These are phyloP conservation scores for Spea bombifrons DNA, from an alignment of 2,113 vertebrate genomes.

Conservation along the genomic window DNA sequence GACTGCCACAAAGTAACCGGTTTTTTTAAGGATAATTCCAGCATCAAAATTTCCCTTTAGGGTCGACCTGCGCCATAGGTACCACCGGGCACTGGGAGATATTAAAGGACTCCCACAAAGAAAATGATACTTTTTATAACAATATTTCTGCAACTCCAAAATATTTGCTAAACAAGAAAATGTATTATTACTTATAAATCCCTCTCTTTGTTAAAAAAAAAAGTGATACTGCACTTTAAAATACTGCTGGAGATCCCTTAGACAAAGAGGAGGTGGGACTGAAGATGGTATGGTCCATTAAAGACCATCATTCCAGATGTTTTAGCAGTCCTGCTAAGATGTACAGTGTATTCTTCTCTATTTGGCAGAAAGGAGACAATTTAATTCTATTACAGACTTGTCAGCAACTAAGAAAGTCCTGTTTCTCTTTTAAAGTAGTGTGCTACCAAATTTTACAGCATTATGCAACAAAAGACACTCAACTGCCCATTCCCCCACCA, in stretches of 20 bases:
- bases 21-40: background rate
- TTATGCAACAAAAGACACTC: constrained; percentile 35
- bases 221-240: constrained; percentile 47
- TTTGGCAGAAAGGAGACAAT: constrained; percentile 35
- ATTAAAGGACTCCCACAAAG: background rate
- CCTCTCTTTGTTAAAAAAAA: background rate
- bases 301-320: constrained; percentile 10
- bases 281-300: constrained; percentile 3
- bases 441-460: constrained; percentile 38
- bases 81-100: no score
- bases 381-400: constrained; percentile 34
- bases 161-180: constrained; percentile 26
- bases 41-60: no score
- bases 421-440: constrained; percentile 8
- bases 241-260: constrained; percentile 22
- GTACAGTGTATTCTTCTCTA: constrained; percentile 12
- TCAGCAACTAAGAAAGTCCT: constrained; percentile 28
- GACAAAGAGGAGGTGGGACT: constrained; percentile 17
- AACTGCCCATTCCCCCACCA: constrained; percentile 38
- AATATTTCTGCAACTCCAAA: constrained; percentile 23
- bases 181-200: constrained; percentile 19
- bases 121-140: constrained; percentile 6
- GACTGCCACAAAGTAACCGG: background rate
- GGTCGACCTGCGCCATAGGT: no score
- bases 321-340: constrained; percentile 1